phyloP scores from a whole-genome alignment of 1,140 invertebrate species.

The Panonychus citri region DNA sequence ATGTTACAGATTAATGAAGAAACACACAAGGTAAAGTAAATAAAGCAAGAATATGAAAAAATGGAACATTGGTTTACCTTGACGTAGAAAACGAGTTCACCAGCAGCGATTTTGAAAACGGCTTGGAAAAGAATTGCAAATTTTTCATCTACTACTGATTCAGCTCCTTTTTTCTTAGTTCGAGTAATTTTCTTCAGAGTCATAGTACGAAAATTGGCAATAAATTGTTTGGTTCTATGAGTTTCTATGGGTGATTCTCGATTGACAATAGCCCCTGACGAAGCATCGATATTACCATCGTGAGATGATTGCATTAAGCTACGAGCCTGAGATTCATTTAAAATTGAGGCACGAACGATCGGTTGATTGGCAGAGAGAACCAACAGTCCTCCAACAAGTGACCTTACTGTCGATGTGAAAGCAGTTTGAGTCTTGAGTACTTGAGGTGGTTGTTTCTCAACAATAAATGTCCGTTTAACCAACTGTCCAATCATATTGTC shows the following conservation, averaged over 20 bases:
- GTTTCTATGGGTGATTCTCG: constrained; percentile 87
- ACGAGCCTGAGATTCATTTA: constrained; percentile 60
- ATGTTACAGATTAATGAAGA: neutral
- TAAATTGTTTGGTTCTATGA: constrained; percentile 39
- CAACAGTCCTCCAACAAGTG: constrained; percentile 70
- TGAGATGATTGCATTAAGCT: constrained; percentile 47
- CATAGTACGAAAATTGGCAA: constrained; percentile 49
- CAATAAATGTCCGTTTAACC: constrained; percentile 60
- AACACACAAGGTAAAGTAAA: neutral
- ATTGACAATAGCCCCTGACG: constrained; percentile 81
- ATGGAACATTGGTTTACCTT: constrained; percentile 24
- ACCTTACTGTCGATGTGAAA: constrained; percentile 69
- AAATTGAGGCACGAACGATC: constrained; percentile 35
- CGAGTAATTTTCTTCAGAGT: constrained; percentile 82
- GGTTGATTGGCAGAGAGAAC: constrained; percentile 47
- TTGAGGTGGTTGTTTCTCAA: constrained; percentile 90
- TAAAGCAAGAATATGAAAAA: neutral
- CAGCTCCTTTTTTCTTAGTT: constrained; percentile 35
- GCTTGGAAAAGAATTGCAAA: constrained; percentile 82
- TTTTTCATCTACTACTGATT: constrained; percentile 91
- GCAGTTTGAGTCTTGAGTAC: constrained; percentile 94
- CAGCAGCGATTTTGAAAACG: constrained; percentile 67
- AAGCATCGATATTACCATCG: constrained; percentile 27
- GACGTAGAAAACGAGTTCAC: constrained; percentile 59
- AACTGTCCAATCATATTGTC: constrained; percentile 8